These are phyloP conservation scores for Myiotriccus ornatus DNA, from an alignment of 2,797 vertebrate genomes.

Conservation along the genomic window DNA sequence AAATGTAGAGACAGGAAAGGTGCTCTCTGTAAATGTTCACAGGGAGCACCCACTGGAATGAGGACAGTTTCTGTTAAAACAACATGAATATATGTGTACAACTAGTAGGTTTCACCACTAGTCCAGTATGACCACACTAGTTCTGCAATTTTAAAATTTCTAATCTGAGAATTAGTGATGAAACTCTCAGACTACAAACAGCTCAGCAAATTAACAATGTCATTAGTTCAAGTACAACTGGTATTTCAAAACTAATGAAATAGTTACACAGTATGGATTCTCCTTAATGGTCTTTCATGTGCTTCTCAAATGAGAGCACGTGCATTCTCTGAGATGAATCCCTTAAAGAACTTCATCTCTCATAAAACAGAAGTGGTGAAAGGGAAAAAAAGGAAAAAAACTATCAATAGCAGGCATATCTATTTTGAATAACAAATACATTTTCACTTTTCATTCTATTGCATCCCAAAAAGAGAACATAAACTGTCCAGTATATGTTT, in stretches of 20 bases:
- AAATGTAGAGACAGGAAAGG: background rate
- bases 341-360: background rate
- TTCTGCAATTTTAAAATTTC: background rate
- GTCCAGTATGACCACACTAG: background rate
- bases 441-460: background rate
- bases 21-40: background rate
- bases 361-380: background rate
- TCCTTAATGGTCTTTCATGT: background rate
- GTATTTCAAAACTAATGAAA: background rate
- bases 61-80: background rate
- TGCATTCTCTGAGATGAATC: background rate
- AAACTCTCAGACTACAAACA: background rate
- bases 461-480: background rate
- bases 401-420: background rate
- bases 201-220: background rate
- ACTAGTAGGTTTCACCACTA: background rate
- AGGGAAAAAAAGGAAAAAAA: background rate
- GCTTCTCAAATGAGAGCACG: background rate
- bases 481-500: background rate
- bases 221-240: rapidly evolving
- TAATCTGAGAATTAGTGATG: background rate
- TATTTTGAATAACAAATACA: background rate
- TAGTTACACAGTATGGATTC: background rate
- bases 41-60: background rate
- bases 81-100: background rate